These are phyloP conservation scores for Drosophila sproati DNA, from an alignment of 1,140 invertebrate genomes.

Conservation along the genomic window DNA sequence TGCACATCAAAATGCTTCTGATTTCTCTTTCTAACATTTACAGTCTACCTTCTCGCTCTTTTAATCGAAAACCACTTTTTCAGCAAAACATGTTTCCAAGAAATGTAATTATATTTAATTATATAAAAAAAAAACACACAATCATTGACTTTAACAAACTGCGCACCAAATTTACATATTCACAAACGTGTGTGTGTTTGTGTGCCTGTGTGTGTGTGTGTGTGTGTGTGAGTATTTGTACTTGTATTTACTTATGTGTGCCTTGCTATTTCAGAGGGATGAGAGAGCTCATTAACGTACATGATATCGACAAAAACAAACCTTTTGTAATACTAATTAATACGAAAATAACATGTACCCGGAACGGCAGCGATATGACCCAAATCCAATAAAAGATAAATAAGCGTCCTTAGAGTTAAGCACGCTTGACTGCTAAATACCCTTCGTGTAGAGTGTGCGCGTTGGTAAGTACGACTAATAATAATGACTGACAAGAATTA, in stretches of 20 bases:
- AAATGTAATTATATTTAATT: slow-evolving; percentile 76
- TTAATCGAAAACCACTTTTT: slow-evolving; percentile 8
- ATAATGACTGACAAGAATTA: no score
- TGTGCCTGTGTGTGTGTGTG: neutral
- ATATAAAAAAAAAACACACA: slow-evolving; percentile 47
- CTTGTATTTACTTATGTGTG: neutral
- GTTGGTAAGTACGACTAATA: no score
- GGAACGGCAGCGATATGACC: slow-evolving; percentile 38
- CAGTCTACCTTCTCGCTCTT: neutral
- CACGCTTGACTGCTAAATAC: neutral
- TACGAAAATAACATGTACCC: slow-evolving; percentile 69
- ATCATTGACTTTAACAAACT: slow-evolving; percentile 23
- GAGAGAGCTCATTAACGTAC: slow-evolving; percentile 62
- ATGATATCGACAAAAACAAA: slow-evolving; percentile 61
- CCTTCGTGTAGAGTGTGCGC: neutral
- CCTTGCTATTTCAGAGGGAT: slow-evolving; percentile 7
- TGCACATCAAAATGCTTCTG: slow-evolving; percentile 5
- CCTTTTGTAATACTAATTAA: slow-evolving; percentile 81
- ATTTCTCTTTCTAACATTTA: neutral
- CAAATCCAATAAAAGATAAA: slow-evolving; percentile 61
- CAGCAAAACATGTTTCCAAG: slow-evolving; percentile 56
- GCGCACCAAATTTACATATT: slow-evolving; percentile 15
- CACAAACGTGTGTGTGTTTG: neutral
- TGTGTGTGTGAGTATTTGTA: neutral
- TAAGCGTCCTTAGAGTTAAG: neutral